phyloP scores from a whole-genome alignment of 2,888 invertebrate genomes.

The Epiperipatus broadwayi region DNA sequence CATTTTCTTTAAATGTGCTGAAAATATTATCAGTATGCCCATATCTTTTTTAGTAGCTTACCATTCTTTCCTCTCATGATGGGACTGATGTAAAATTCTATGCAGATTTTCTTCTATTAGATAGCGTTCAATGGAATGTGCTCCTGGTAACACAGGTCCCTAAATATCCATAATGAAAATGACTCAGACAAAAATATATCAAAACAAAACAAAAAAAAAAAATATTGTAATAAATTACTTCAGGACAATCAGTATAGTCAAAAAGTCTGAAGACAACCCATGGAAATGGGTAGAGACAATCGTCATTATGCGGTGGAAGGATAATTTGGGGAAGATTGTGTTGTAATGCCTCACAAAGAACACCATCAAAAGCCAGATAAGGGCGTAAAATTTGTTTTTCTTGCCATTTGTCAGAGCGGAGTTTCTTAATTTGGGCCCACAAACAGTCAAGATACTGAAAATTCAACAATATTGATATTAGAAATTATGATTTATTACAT shows the following conservation, averaged over 20 bases:
- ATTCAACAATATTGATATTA: slow-evolving; percentile 1
- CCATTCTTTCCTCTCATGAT: slow-evolving; percentile 80
- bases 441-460: slow-evolving; percentile 70
- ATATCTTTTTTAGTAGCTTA: too few species aligned
- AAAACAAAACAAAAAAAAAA: slow-evolving; percentile 12
- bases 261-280: slow-evolving; percentile 81
- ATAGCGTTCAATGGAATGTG: slow-evolving; percentile 90
- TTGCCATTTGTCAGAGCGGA: slow-evolving; percentile 84
- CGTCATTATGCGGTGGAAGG: slow-evolving; percentile 80
- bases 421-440: slow-evolving; percentile 79
- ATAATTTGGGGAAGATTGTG: slow-evolving; percentile 78
- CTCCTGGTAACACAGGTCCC: slow-evolving; percentile 54
- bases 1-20: too few species aligned
- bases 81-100: slow-evolving; percentile 72
- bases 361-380: slow-evolving; percentile 83
- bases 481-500: background rate
- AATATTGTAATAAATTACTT: slow-evolving; percentile 27
- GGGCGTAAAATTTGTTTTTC: slow-evolving; percentile 89
- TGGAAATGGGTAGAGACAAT: slow-evolving; percentile 78
- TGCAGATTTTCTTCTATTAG: slow-evolving; percentile 91
- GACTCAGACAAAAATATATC: slow-evolving; percentile 27
- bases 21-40: too few species aligned
- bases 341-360: slow-evolving; percentile 82
- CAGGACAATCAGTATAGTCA: slow-evolving; percentile 95
- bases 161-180: too few species aligned